A percentile compares a stretch with the other conserved stretches of the same genome.
Conservation (phyloP, 2,797 vertebrate genomes). For the Aphelocoma californica region DNA sequence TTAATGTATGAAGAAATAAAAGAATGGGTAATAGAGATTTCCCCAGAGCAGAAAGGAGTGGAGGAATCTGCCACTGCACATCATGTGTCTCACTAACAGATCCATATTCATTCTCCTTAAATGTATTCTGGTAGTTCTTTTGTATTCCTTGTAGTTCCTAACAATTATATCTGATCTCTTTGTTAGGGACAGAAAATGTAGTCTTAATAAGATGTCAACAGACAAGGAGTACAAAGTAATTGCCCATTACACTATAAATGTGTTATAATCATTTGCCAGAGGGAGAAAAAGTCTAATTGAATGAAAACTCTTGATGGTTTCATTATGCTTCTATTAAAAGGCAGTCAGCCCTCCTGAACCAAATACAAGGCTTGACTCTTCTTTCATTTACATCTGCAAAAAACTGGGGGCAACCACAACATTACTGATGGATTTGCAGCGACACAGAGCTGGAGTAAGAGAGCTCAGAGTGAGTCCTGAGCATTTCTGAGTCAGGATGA, state of each 20-base stretch:
- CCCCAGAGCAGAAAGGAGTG: slow-evolving; percentile 12
- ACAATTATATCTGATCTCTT: slow-evolving; percentile 52
- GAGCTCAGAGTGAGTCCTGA: neutral
- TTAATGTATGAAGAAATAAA: slow-evolving; percentile 2
- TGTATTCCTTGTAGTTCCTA: slow-evolving; percentile 9
- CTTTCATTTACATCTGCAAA: neutral
- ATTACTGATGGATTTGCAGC: neutral
- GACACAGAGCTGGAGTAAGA: neutral
- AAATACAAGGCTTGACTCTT: neutral
- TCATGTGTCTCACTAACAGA: neutral
- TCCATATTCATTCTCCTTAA: slow-evolving; percentile 16
- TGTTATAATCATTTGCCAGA: slow-evolving; percentile 54
- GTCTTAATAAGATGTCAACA: slow-evolving; percentile 65
- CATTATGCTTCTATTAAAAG: slow-evolving; percentile 68
- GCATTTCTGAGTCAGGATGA: neutral
- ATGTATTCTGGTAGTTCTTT: slow-evolving; percentile 45
- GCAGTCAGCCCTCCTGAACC: slow-evolving; percentile 12
- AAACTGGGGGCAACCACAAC: neutral
- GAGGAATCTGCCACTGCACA: neutral
- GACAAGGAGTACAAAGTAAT: slow-evolving; percentile 65
- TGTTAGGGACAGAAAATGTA: slow-evolving; percentile 60
- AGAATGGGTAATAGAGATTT: slow-evolving; percentile 19
- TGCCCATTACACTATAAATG: slow-evolving; percentile 59
- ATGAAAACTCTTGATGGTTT: slow-evolving; percentile 71
- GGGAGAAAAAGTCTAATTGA: slow-evolving; percentile 64